A percentile compares a stretch with the other conserved stretches of the same genome.
Evolutionary conservation across 2,797 vertebrate species (phyloP).

Genomic region (Babyrousa celebensis): DNA sequence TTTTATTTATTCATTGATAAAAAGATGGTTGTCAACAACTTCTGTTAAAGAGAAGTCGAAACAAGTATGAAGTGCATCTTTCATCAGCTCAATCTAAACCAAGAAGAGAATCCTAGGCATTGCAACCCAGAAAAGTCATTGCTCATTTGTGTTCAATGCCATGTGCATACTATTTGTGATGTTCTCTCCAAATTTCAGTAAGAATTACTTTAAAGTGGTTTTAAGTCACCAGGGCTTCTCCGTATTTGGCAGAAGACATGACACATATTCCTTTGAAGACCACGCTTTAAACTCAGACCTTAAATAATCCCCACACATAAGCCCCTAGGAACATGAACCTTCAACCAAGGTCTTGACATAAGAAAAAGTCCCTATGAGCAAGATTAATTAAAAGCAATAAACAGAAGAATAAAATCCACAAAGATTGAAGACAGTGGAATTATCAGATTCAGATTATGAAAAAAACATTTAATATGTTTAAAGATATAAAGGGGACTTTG

Average conservation of each 20-base stretch:
- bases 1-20: neutral
- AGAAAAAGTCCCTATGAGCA: neutral
- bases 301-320: neutral
- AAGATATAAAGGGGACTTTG: neutral
- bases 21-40: neutral
- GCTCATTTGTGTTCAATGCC: neutral
- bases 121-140: neutral
- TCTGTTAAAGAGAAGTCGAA: neutral
- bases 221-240: neutral
- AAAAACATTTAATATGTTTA: neutral
- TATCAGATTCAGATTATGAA: neutral
- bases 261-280: neutral
- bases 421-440: neutral
- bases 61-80: fast-evolving
- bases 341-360: neutral
- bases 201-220: neutral
- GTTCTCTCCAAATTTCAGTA: neutral
- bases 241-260: neutral
- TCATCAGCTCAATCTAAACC: neutral
- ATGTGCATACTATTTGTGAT: neutral
- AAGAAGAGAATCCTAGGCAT: neutral
- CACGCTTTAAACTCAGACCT: neutral
- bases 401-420: neutral
- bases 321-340: neutral
- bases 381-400: neutral